Conservation (phyloP, 2,888 invertebrate genomes). For the Epiblema foenella region DNA sequence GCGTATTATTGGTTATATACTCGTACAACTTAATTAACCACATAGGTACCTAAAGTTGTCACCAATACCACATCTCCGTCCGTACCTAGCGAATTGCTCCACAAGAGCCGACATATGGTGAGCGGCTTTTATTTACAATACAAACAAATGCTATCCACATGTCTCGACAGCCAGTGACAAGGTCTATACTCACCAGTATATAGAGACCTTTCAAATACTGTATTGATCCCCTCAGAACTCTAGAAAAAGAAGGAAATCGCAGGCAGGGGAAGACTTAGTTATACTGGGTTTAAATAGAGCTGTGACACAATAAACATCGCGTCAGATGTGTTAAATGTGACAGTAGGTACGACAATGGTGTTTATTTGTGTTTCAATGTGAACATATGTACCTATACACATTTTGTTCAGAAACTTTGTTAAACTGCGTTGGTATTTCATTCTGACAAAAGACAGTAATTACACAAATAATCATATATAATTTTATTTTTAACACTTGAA, state of each 20-base stretch:
- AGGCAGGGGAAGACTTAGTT: neutral
- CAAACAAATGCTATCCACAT: slow-evolving; percentile 34
- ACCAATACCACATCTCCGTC: slow-evolving; percentile 6
- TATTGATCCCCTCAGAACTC: neutral
- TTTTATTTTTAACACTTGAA: neutral
- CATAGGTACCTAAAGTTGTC: slow-evolving; percentile 14
- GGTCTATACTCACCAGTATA: slow-evolving; percentile 10
- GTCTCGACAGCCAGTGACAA: slow-evolving; percentile 34
- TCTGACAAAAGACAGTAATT: slow-evolving; percentile 6
- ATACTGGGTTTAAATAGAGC: neutral
- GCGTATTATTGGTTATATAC: neutral
- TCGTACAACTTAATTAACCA: slow-evolving; percentile 1
- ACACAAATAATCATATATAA: neutral
- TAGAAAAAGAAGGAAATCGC: neutral
- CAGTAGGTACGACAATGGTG: slow-evolving; percentile 20
- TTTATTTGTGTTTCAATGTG: slow-evolving; percentile 18
- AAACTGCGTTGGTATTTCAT: neutral
- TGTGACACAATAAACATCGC: slow-evolving; percentile 29
- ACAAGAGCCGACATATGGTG: slow-evolving; percentile 22
- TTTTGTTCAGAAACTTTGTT: slow-evolving; percentile 6
- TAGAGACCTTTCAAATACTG: slow-evolving; percentile 15
- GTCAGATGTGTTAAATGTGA: slow-evolving; percentile 34
- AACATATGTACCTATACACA: slow-evolving; percentile 11
- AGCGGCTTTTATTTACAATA: slow-evolving; percentile 28
- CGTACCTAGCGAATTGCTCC: slow-evolving; percentile 1